These are phyloP conservation scores for Mormyrops attenuatus DNA, from an alignment of 2,797 vertebrate genomes.

Conservation along the genomic window DNA sequence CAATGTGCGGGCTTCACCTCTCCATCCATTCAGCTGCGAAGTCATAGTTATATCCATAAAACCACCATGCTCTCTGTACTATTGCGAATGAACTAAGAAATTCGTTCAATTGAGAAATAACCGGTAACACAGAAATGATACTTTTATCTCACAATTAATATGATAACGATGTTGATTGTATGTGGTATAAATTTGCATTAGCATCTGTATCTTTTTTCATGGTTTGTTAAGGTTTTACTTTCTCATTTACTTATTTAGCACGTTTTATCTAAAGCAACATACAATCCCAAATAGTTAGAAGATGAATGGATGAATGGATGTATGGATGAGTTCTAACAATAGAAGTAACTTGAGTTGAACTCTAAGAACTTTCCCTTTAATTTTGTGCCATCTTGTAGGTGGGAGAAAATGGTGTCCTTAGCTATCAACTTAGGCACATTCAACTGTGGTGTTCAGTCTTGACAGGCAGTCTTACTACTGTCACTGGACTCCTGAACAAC, in stretches of 20 bases:
- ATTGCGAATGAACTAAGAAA: neutral
- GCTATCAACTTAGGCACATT: neutral
- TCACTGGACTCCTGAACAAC: neutral
- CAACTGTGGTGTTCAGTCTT: neutral
- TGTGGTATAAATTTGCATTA: neutral
- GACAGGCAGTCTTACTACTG: neutral
- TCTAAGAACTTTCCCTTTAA: neutral
- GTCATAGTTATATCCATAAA: neutral
- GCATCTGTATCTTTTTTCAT: neutral
- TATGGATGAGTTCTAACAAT: neutral
- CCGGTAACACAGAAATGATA: neutral
- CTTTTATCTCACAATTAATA: neutral
- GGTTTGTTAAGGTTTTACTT: neutral
- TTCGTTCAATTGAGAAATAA: neutral
- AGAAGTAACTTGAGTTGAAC: neutral
- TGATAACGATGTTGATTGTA: neutral
- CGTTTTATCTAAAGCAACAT: neutral
- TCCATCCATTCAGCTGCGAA: neutral
- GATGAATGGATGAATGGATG: neutral
- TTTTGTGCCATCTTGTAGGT: neutral
- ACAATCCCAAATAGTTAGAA: neutral
- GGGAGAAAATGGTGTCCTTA: neutral
- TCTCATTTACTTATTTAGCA: neutral
- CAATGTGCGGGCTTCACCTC: neutral
- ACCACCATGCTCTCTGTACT: neutral